A percentile compares a stretch with the other conserved stretches of the same genome.
Evolutionary conservation across 2,797 vertebrate genomes (phyloP).

Genomic region (Sebastes nivosus): DNA sequence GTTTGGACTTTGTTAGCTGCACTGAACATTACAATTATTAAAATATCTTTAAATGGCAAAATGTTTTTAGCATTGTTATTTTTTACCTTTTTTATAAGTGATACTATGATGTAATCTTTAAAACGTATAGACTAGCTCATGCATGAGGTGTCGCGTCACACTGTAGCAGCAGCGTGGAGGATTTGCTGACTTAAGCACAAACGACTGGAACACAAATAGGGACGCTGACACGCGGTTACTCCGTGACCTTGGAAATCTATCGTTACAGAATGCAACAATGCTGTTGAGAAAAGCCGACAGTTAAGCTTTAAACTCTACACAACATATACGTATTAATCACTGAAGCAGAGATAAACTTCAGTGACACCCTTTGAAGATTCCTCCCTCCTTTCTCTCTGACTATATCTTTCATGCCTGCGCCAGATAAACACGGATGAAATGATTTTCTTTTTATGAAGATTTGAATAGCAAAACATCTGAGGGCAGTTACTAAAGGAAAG

Average conservation of each 20-base stretch:
- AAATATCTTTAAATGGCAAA: background rate
- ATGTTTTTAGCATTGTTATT: background rate
- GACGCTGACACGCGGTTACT: background rate
- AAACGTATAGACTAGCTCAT: background rate
- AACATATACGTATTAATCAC: background rate
- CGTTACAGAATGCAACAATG: background rate
- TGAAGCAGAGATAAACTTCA: conserved; percentile 39
- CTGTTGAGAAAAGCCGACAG: background rate
- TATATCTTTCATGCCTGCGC: conserved; percentile 25
- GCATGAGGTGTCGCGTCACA: background rate
- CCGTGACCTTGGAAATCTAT: background rate
- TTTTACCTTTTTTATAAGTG: too few species aligned
- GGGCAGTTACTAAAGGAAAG: background rate
- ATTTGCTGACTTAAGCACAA: background rate
- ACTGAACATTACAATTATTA: background rate
- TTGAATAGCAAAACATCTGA: background rate
- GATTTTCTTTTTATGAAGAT: conserved; percentile 19
- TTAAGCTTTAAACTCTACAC: background rate
- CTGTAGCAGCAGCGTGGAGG: background rate
- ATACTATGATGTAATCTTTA: background rate
- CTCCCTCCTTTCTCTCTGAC: conserved; percentile 23
- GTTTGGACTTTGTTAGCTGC: background rate
- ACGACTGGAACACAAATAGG: background rate
- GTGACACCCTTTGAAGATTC: conserved; percentile 64
- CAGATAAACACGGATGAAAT: conserved; percentile 46